Conservation (phyloP, 1,140 invertebrate genomes). For the Cheumatopsyche charites region DNA sequence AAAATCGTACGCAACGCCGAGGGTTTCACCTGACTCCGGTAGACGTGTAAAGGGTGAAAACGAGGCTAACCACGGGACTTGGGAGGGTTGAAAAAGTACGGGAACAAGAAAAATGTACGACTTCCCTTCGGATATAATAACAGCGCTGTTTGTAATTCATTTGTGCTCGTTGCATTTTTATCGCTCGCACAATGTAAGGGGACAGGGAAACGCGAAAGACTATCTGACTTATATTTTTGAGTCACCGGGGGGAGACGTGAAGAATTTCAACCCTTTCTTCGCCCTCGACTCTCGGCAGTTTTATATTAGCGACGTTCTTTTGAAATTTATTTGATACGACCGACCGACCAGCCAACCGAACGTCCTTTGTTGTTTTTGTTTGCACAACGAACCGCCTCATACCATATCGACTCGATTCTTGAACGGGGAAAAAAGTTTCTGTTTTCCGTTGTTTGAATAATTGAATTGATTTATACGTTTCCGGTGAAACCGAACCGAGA, state of each 20-base stretch:
- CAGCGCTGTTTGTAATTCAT: constrained; percentile 49
- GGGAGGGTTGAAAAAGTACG: constrained; percentile 38
- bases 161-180: constrained; percentile 44
- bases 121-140: constrained; percentile 49
- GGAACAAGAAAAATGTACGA: constrained; percentile 45
- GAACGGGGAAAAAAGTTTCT: constrained; percentile 1
- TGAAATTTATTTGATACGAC: constrained; percentile 47
- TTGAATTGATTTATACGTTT: constrained; percentile 28
- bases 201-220: too few relatives aligned
- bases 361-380: constrained; percentile 8
- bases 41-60: constrained; percentile 22
- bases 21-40: neutral
- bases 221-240: too few relatives aligned
- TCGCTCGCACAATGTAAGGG: neutral
- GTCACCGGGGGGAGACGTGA: constrained; percentile 12
- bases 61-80: constrained; percentile 38
- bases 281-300: constrained; percentile 40
- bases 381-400: neutral
- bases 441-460: constrained; percentile 24
- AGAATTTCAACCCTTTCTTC: constrained; percentile 43
- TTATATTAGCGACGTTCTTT: constrained; percentile 48
- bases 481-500: constrained; percentile 10
- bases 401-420: neutral
- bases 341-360: constrained; percentile 13
- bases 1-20: neutral